A percentile compares a stretch with the other conserved stretches of the same genome.
These are phyloP conservation scores for Acrocephalus arundinaceus DNA, from an alignment of 2,113 vertebrate genomes.

Conservation along the genomic window DNA sequence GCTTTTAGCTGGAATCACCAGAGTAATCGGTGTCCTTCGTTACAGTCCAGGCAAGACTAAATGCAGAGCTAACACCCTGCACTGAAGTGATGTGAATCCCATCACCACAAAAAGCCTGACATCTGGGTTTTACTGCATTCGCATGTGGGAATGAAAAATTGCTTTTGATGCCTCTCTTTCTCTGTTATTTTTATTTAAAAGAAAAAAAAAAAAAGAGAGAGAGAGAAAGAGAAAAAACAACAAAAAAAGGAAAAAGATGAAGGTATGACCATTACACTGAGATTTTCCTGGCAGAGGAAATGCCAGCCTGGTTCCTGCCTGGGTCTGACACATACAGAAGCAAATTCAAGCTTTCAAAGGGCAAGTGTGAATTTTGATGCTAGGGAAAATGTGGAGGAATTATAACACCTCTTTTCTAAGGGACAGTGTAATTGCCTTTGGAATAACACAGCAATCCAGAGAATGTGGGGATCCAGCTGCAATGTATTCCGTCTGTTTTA, in stretches of 20 bases:
- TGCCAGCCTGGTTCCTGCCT: neutral
- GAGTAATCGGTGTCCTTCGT: constrained; percentile 53
- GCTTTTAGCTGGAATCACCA: constrained; percentile 59
- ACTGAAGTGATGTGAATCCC: constrained; percentile 18
- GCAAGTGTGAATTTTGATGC: neutral
- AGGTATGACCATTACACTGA: neutral
- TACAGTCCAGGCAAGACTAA: constrained; percentile 43
- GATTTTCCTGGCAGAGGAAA: constrained; percentile 18
- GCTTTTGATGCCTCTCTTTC: constrained; percentile 29
- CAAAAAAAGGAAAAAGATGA: neutral
- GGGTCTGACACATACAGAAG: neutral
- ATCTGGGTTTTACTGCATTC: constrained; percentile 1
- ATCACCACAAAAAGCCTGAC: constrained; percentile 58
- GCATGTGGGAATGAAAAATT: constrained; percentile 45
- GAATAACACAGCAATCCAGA: neutral
- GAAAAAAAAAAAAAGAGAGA: neutral
- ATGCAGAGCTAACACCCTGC: constrained; percentile 54
- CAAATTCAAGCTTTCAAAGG: neutral
- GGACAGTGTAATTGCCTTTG: neutral
- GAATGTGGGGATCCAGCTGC: accelerated
- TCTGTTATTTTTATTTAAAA: neutral
- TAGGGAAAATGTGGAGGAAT: neutral
- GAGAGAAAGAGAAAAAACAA: too few relatives aligned
- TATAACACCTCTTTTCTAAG: neutral
- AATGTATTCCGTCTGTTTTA: neutral